Conservation (phyloP, 2,797 vertebrate species). For the Rallus crepitans region DNA sequence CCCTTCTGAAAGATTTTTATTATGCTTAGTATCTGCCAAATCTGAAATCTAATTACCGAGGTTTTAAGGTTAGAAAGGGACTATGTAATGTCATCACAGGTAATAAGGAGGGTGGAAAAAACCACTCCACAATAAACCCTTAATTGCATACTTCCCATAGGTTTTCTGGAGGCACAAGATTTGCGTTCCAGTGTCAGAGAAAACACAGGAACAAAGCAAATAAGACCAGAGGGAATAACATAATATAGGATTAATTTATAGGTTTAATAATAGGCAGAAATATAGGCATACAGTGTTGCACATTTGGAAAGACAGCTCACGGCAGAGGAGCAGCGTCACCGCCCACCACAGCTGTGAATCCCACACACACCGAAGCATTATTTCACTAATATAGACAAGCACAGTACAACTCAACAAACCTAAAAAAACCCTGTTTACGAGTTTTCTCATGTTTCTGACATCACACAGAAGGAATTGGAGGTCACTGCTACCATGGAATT, state of each 20-base stretch:
- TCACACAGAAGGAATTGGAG: neutral
- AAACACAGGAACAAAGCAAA: neutral
- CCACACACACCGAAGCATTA: neutral
- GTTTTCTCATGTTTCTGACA: neutral
- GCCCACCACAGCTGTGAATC: neutral
- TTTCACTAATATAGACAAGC: neutral
- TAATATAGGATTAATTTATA: neutral
- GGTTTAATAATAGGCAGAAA: neutral
- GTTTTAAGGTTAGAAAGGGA: constrained; percentile 3
- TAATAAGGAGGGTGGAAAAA: neutral
- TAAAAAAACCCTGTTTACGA: neutral
- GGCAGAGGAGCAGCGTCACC: neutral
- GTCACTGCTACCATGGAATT: neutral
- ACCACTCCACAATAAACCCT: neutral
- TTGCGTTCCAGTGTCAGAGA: neutral
- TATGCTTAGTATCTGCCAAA: neutral
- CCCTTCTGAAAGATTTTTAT: neutral
- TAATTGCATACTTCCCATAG: neutral
- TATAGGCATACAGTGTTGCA: neutral
- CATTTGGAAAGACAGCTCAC: neutral
- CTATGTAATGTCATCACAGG: neutral
- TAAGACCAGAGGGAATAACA: neutral
- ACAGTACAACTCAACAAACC: neutral
- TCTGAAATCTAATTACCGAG: neutral
- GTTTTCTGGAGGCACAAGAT: neutral